Conservation (phyloP, 2,113 vertebrate genomes). For the Heteronetta atricapilla region DNA sequence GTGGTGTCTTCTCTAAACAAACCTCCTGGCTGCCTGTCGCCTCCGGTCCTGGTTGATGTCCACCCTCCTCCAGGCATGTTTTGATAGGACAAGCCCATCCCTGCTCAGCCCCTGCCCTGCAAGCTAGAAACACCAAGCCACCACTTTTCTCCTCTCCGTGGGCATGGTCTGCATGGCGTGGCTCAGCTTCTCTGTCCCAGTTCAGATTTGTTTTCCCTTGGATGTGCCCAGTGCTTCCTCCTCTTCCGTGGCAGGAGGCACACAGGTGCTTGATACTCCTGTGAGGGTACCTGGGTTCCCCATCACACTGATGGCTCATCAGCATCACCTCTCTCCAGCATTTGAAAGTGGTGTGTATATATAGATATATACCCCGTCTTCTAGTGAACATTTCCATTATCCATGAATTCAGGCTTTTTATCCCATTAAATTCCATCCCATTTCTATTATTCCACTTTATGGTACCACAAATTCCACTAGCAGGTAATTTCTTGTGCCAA, state of each 20-base stretch:
- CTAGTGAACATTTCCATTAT: not conserved
- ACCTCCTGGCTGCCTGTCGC: not conserved
- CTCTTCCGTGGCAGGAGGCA: no score
- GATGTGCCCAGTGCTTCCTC: not conserved
- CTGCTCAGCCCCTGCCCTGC: not conserved
- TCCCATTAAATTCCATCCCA: not conserved
- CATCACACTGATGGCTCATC: not conserved
- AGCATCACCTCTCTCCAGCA: not conserved
- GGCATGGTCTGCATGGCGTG: not conserved
- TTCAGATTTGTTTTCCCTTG: not conserved
- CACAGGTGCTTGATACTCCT: not conserved
- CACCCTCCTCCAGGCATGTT: not conserved
- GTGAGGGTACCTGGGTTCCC: not conserved
- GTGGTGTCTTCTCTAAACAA: not conserved
- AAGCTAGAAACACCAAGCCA: accelerated
- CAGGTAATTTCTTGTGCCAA: not conserved
- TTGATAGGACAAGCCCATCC: not conserved
- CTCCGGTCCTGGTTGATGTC: not conserved
- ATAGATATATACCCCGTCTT: not conserved
- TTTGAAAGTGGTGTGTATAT: not conserved
- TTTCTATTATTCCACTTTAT: not conserved
- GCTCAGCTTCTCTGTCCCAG: not conserved
- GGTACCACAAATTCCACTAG: not conserved
- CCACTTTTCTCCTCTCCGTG: not conserved
- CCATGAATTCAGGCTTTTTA: not conserved